Conservation (phyloP, 2,113 vertebrate species). For the Notothenia coriiceps region DNA sequence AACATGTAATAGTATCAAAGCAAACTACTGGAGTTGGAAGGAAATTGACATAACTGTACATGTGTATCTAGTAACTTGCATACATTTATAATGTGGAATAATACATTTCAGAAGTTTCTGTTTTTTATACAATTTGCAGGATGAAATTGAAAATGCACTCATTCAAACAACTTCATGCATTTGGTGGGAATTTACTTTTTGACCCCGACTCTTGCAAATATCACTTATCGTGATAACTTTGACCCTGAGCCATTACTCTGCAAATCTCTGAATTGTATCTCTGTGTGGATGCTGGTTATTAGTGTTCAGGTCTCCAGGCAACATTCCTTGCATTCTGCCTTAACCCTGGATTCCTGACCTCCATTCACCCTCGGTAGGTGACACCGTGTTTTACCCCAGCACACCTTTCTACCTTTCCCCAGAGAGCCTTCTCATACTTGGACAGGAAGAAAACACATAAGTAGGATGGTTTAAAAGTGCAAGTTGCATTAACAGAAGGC, state of each 20-base stretch:
- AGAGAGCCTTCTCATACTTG: background rate
- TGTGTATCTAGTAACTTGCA: background rate
- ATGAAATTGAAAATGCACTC: background rate
- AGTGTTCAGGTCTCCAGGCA: conserved; percentile 58
- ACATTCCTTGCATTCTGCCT: conserved; percentile 74
- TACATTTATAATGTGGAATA: background rate
- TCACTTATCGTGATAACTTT: conserved; percentile 47
- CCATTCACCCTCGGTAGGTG: conserved; percentile 45
- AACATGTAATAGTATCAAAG: conserved; percentile 11
- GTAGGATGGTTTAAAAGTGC: conserved; percentile 28
- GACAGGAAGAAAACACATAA: conserved; percentile 7
- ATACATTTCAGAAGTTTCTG: background rate
- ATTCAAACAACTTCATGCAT: conserved; percentile 18
- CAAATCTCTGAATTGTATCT: conserved; percentile 44
- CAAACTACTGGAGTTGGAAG: background rate
- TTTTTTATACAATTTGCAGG: background rate
- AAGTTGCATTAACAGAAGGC: conserved; percentile 10
- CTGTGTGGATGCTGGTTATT: conserved; percentile 26
- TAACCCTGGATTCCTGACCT: conserved; percentile 59
- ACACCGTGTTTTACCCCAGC: conserved; percentile 34
- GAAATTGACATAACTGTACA: background rate
- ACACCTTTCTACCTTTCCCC: conserved; percentile 32
- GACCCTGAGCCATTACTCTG: conserved; percentile 56
- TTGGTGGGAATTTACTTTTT: conserved; percentile 12
- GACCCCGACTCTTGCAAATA: background rate